Percentiles rank a stretch among this genome's conserved stretches.
phyloP scores from a whole-genome alignment of 2,888 invertebrate genomes.

The Cordylochernes scorpioides region DNA sequence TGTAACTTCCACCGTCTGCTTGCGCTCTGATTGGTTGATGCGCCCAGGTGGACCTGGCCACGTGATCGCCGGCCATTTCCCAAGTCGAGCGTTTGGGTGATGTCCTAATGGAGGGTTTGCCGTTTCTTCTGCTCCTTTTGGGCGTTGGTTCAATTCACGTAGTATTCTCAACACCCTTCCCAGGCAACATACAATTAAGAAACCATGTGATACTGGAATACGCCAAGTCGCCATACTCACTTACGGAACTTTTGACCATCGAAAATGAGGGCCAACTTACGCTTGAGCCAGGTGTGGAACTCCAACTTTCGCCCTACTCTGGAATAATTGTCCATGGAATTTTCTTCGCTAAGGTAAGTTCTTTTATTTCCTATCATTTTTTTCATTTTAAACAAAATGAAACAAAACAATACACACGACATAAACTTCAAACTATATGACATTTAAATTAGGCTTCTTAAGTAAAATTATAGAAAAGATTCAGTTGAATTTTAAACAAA shows the following conservation, averaged over 20 bases:
- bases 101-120: neutral
- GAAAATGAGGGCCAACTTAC: slow-evolving; percentile 48
- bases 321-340: slow-evolving; percentile 68
- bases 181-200: slow-evolving; percentile 3
- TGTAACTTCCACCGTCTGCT: neutral
- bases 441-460: too few relatives aligned
- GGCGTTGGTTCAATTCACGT: neutral
- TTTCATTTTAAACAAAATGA: too few relatives aligned
- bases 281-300: slow-evolving; percentile 64
- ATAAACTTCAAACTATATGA: too few relatives aligned
- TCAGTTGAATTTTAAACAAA: too few relatives aligned
- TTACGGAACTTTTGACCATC: slow-evolving; percentile 36
- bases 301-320: slow-evolving; percentile 67
- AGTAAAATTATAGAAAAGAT: too few relatives aligned
- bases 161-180: neutral
- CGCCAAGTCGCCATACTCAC: slow-evolving; percentile 5
- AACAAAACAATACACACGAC: too few relatives aligned
- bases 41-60: too few relatives aligned
- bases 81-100: too few relatives aligned
- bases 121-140: neutral
- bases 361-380: slow-evolving; percentile 19
- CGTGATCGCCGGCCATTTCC: too few relatives aligned
- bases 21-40: neutral
- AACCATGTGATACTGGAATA: slow-evolving; percentile 1
- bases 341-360: slow-evolving; percentile 39